A percentile compares a stretch with the other conserved stretches of the same genome.
Conservation (phyloP, 1,140 invertebrate species). For the Leptestheria dahalacensis region DNA sequence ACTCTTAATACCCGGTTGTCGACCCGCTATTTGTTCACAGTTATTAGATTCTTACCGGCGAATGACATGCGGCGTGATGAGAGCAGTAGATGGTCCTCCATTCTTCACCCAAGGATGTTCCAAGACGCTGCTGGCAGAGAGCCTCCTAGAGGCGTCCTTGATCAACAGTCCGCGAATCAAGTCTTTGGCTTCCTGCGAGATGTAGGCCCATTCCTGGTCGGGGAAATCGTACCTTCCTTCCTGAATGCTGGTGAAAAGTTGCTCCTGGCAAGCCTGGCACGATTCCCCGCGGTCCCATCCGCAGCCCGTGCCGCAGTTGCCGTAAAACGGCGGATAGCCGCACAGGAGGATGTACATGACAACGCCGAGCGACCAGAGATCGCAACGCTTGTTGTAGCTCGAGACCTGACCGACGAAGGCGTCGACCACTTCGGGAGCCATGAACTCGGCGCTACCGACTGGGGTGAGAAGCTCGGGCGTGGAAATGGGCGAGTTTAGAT, state of each 20-base stretch:
- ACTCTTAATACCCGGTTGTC: no score
- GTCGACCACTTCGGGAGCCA: slow-evolving; percentile 97
- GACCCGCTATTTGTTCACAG: no score
- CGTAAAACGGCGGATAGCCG: slow-evolving; percentile 95
- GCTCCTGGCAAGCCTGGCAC: slow-evolving; percentile 52
- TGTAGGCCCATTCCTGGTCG: slow-evolving; percentile 71
- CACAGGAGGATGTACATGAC: slow-evolving; percentile 94
- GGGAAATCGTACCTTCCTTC: slow-evolving; percentile 81
- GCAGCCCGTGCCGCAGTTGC: slow-evolving; percentile 78
- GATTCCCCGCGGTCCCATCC: slow-evolving; percentile 91
- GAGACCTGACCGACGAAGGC: slow-evolving; percentile 72
- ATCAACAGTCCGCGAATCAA: slow-evolving; percentile 77
- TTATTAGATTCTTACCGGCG: slow-evolving; percentile 42
- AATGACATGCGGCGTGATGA: slow-evolving; percentile 70
- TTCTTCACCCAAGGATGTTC: slow-evolving; percentile 67
- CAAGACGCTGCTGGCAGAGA: slow-evolving; percentile 71
- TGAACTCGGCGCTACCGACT: slow-evolving; percentile 92
- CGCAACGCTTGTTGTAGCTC: slow-evolving; percentile 89
- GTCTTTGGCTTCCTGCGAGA: slow-evolving; percentile 85
- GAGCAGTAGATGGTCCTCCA: slow-evolving; percentile 28
- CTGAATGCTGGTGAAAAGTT: slow-evolving; percentile 45
- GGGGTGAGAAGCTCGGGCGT: slow-evolving; percentile 84
- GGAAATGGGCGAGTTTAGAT: slow-evolving; percentile 58
- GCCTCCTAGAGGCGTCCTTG: slow-evolving; percentile 60
- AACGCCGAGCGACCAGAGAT: slow-evolving; percentile 93